A percentile compares a stretch with the other conserved stretches of the same genome.
Evolutionary conservation across 2,888 invertebrate genomes (phyloP).

Genomic region (Euplagia quadripunctaria): DNA sequence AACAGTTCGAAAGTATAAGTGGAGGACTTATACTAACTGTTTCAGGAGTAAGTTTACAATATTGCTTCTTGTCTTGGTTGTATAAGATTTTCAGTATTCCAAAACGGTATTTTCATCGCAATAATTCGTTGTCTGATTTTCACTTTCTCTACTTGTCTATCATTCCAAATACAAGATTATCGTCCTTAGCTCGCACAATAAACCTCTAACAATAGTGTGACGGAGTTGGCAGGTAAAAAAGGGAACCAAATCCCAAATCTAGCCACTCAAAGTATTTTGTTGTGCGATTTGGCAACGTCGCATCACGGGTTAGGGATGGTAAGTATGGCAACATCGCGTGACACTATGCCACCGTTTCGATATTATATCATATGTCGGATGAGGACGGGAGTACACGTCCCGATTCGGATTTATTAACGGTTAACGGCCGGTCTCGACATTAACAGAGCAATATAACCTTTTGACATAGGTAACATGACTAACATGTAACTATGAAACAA

Average conservation of each 20-base stretch:
- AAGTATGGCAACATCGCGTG: constrained; percentile 68
- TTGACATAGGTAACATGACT: neutral
- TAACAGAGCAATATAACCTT: neutral
- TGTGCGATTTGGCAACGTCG: constrained; percentile 76
- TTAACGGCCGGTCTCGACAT: neutral
- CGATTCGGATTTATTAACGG: neutral
- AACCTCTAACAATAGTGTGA: constrained; percentile 58
- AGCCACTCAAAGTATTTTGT: constrained; percentile 61
- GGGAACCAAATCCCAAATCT: constrained; percentile 64
- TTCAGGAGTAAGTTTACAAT: too few species aligned
- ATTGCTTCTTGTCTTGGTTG: too few species aligned
- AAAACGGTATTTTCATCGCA: neutral
- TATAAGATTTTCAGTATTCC: too few species aligned
- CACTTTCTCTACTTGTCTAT: neutral
- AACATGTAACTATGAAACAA: neutral
- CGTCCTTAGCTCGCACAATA: constrained; percentile 41
- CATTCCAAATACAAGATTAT: constrained; percentile 13
- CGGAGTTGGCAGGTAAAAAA: constrained; percentile 70
- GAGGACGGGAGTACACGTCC: constrained; percentile 7
- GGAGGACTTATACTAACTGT: too few species aligned
- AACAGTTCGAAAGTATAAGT: too few species aligned
- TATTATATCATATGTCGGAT: constrained; percentile 31
- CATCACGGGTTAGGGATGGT: constrained; percentile 62
- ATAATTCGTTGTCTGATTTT: neutral
- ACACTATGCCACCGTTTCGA: constrained; percentile 24